Evolutionary conservation across 2,797 vertebrate genomes (phyloP).

Genomic region (Pterois miles): DNA sequence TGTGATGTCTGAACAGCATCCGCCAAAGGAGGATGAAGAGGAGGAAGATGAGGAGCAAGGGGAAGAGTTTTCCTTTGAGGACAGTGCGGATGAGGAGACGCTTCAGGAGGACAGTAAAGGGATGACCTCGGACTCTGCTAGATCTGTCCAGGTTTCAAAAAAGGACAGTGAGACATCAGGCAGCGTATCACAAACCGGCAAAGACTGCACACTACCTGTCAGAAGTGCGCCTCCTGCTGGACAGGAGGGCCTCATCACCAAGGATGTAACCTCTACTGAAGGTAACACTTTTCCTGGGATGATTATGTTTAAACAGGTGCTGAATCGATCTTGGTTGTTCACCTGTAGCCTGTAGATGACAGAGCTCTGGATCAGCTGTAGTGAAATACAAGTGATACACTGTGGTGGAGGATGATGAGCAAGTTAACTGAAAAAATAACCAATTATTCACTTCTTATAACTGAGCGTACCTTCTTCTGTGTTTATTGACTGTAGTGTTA

Average conservation of each 20-base stretch:
- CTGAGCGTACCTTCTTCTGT: neutral
- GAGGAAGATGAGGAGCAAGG: constrained; percentile 79
- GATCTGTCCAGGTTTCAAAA: constrained; percentile 12
- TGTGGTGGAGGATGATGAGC: neutral
- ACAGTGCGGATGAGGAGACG: constrained; percentile 70
- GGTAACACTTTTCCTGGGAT: constrained; percentile 53
- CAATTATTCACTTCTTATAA: neutral
- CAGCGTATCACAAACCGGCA: neutral
- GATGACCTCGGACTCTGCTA: neutral
- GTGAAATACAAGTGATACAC: neutral
- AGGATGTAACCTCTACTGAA: constrained; percentile 16
- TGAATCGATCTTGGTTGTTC: neutral
- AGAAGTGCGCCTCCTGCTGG: constrained; percentile 51
- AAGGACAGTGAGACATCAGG: constrained; percentile 17
- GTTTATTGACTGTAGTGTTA: neutral
- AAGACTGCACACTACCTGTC: neutral
- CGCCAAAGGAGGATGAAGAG: constrained; percentile 64
- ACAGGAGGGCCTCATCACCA: constrained; percentile 33
- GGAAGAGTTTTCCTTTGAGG: constrained; percentile 73
- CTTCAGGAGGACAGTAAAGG: constrained; percentile 19
- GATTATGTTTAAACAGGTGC: neutral
- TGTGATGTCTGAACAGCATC: constrained; percentile 54
- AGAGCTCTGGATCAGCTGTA: neutral
- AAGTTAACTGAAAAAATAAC: neutral
- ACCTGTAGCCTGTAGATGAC: neutral